Percentiles rank a stretch among this genome's conserved stretches.
Conservation (phyloP, 2,797 vertebrate species). For the Chloroceryle inda region DNA sequence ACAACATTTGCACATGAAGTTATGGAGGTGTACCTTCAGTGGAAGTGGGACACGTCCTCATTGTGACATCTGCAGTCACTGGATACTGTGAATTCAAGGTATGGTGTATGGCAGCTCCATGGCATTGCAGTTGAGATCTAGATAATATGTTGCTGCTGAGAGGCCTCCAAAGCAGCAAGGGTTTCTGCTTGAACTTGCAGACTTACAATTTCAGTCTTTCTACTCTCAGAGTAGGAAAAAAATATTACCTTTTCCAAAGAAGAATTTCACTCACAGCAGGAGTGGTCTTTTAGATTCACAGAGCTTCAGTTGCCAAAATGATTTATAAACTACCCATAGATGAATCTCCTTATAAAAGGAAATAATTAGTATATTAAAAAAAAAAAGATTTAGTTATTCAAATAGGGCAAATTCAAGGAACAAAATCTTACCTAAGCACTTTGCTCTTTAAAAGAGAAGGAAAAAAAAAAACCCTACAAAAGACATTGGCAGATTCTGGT, state of each 20-base stretch:
- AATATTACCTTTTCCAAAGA: not conserved
- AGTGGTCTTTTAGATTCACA: not conserved
- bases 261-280: not conserved
- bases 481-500: not conserved
- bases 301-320: not conserved
- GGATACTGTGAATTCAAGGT: not conserved
- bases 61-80: accelerated
- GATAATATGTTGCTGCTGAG: not conserved
- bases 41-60: not conserved
- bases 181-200: not conserved
- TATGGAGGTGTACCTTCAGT: not conserved
- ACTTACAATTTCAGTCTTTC: not conserved
- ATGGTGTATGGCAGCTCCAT: not conserved
- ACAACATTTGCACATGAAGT: not conserved
- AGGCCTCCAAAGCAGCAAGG: not conserved
- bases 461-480: not conserved
- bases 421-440: not conserved
- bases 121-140: not conserved
- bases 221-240: not conserved
- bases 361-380: not conserved
- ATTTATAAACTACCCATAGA: not conserved
- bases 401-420: not conserved
- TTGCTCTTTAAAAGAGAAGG: not conserved
- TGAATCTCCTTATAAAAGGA: not conserved
- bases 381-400: not conserved